Evolutionary conservation across 2,113 vertebrate genomes (phyloP).

Genomic region (Phylloscopus trochiloides): DNA sequence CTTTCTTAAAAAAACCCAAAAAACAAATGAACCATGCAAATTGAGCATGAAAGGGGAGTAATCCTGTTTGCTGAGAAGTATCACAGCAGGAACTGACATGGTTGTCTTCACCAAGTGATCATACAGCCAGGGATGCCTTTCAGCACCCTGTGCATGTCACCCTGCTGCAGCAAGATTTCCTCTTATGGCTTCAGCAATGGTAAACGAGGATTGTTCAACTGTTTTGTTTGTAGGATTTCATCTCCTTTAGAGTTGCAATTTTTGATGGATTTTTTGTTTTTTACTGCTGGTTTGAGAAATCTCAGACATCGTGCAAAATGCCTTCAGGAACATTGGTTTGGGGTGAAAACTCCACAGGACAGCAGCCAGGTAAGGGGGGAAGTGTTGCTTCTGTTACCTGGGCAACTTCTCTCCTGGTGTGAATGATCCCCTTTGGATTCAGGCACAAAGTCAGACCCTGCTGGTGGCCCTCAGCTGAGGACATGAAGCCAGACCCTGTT

Average conservation of each 20-base stretch:
- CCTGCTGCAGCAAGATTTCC: fast-evolving
- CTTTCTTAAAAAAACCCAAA: background rate
- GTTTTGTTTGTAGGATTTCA: background rate
- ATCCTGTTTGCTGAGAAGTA: background rate
- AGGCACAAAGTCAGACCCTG: background rate
- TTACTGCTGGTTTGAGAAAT: background rate
- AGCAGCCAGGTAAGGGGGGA: fast-evolving
- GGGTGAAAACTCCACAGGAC: background rate
- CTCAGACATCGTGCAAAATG: background rate
- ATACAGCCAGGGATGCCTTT: fast-evolving
- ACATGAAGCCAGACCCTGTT: fast-evolving
- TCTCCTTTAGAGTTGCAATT: background rate
- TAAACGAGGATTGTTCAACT: background rate
- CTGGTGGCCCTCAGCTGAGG: background rate
- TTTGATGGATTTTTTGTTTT: background rate
- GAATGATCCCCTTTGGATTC: background rate
- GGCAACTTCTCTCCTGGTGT: background rate
- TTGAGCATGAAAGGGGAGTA: background rate
- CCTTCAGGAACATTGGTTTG: background rate
- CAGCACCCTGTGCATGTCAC: fast-evolving
- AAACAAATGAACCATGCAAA: background rate
- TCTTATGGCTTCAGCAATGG: background rate
- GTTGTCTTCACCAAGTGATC: background rate
- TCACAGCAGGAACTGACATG: background rate
- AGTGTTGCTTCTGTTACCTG: fast-evolving